A percentile compares a stretch with the other conserved stretches of the same genome.
Evolutionary conservation across 2,797 vertebrate species (phyloP).

Genomic region (Podarcis lilfordi): DNA sequence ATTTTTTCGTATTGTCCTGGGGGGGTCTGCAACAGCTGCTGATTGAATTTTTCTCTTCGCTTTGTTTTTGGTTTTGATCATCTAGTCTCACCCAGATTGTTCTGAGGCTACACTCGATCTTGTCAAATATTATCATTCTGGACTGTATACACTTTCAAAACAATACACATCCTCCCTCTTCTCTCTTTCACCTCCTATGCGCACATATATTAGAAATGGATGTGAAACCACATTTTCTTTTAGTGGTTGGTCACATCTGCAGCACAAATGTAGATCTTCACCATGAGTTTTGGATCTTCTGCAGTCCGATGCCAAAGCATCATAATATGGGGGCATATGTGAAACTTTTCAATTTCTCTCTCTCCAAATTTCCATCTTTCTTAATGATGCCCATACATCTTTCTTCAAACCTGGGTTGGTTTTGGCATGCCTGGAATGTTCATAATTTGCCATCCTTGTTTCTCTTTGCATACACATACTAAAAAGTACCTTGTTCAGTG

Average conservation of each 20-base stretch:
- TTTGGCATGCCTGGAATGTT: not conserved
- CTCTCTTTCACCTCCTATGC: not conserved
- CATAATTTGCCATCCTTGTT: not conserved
- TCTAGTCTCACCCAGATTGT: slow-evolving; percentile 67
- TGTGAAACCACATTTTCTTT: not conserved
- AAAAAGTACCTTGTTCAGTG: too few species aligned
- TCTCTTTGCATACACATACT: not conserved
- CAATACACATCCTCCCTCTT: slow-evolving; percentile 21
- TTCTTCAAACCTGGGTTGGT: not conserved
- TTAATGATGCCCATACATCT: not conserved
- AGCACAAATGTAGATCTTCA: not conserved
- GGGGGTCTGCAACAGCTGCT: slow-evolving; percentile 66
- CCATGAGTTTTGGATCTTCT: not conserved
- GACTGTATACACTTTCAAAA: slow-evolving; percentile 60
- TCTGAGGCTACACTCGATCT: slow-evolving; percentile 55
- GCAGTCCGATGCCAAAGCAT: not conserved
- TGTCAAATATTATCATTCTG: slow-evolving; percentile 53
- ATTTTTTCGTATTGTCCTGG: slow-evolving; percentile 65
- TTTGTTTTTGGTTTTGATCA: slow-evolving; percentile 61
- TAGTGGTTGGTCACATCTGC: not conserved
- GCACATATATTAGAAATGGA: not conserved
- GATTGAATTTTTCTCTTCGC: slow-evolving; percentile 63
- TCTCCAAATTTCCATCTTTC: not conserved
- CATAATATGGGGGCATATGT: not conserved
- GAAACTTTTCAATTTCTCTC: not conserved